A percentile compares a stretch with the other conserved stretches of the same genome.
phyloP scores from a whole-genome alignment of 2,113 vertebrate genomes.

The Dunckerocampus dactyliophorus region DNA sequence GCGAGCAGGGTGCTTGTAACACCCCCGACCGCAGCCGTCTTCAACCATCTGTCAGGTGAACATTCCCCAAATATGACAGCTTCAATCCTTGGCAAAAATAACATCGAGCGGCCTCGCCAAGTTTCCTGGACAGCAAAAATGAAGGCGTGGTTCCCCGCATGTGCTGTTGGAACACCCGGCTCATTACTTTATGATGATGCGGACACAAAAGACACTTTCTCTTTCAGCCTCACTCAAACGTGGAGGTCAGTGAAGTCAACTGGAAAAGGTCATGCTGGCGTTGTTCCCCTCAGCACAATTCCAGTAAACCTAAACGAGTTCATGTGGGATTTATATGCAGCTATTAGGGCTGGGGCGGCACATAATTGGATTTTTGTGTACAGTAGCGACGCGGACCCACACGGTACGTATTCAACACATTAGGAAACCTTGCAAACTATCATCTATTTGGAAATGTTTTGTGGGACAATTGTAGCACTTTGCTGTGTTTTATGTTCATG shows the following conservation, averaged over 20 bases:
- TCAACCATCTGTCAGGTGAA: slow-evolving; percentile 6
- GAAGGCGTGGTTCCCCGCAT: neutral
- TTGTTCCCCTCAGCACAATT: neutral
- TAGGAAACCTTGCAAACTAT: no score
- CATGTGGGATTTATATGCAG: neutral
- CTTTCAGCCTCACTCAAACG: slow-evolving; percentile 1
- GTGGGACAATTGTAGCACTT: no score
- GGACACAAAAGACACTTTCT: slow-evolving; percentile 10
- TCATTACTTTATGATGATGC: slow-evolving; percentile 12
- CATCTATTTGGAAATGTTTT: no score
- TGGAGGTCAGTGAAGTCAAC: neutral
- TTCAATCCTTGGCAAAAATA: slow-evolving; percentile 7
- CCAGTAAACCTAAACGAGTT: neutral
- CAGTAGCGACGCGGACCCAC: no score
- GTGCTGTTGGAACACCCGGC: neutral
- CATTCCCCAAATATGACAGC: slow-evolving; percentile 10
- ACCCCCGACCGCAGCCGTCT: neutral
- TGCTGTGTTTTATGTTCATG: no score
- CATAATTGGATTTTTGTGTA: neutral
- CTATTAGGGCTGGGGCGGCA: no score
- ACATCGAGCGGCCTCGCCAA: slow-evolving; percentile 3
- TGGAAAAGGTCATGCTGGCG: neutral
- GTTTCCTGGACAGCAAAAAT: slow-evolving; percentile 20
- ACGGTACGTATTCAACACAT: no score
- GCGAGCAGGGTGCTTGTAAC: neutral